Percentiles rank a stretch among this genome's conserved stretches.
Evolutionary conservation across 2,888 invertebrate genomes (phyloP).

Genomic region (Chrysolina americana): DNA sequence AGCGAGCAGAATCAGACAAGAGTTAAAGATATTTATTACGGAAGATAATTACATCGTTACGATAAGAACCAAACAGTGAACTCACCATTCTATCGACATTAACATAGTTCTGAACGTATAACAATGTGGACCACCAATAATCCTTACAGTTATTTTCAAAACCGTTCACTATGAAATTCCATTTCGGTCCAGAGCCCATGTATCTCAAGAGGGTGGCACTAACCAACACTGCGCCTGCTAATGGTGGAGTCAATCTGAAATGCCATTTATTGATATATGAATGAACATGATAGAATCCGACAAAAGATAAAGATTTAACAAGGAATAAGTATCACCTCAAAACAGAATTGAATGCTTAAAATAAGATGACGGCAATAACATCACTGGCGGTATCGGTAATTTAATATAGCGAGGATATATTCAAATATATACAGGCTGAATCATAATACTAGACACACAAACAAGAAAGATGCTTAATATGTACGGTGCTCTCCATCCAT

Average conservation of each 20-base stretch:
- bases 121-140: constrained; percentile 60
- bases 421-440: no score
- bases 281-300: no score
- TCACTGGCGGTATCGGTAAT: no score
- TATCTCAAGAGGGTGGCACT: constrained; percentile 69
- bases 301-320: no score
- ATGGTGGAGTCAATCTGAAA: constrained; percentile 71
- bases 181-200: constrained; percentile 71
- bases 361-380: no score
- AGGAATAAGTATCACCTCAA: no score
- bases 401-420: no score
- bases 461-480: no score
- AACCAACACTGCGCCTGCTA: constrained; percentile 68
- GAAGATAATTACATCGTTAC: neutral
- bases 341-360: no score
- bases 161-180: constrained; percentile 60
- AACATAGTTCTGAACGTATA: constrained; percentile 61
- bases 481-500: no score
- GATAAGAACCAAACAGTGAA: neutral
- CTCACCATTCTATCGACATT: constrained; percentile 44
- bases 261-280: no score
- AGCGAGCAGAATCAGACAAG: neutral
- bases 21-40: neutral
- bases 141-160: constrained; percentile 55
- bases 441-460: no score